Base-by-base conservation (phyloP, 2,113 vertebrate species). In the Campylomormyrus numenius region DNA sequence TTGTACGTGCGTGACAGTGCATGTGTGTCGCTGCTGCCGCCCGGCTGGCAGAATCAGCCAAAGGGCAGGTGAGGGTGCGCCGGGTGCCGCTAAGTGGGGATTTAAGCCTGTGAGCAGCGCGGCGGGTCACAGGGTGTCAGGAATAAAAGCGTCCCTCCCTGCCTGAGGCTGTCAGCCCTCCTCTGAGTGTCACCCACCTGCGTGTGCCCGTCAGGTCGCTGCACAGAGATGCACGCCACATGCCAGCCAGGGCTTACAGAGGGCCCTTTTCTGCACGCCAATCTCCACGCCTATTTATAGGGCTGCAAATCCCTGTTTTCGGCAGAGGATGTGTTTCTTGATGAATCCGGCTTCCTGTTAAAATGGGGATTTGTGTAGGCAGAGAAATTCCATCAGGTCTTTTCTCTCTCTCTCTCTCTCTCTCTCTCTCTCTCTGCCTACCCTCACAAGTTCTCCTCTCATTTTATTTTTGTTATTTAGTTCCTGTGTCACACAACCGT, bases 171-270 rank as follows among this genome's bases (percentile, higher is more conserved):
- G 93, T 94, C 94, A 93, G 93, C 91, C 92, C 93, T 92, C 91
- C 92, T 92, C 92, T 90, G 91, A 91, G 90, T 94, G 94, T 93
- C 93, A 92, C 93, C 92, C 92, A 94, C 93, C 94, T 92, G 93
- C 89, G 90, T 92, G 90, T 86, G 91, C 90, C 90, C 2, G 39
- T 91, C 92, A 90, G 90, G 88, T 89, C 90, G 0, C 91, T 83
- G 85, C 56, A 66, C 87, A 58, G 56, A 66, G 87, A 45, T 31
- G 49, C 52, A 45, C 39, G 27, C 52, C 83, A 24, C 48, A 19
- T 56, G 42, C 84, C 56, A 70, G 17, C 50, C 53, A 50, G 4
- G 35, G 87, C 88, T 90, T 93, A 93, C 85, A 92, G 80, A 90
- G 87, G 89, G 89, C 91, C 83, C 88, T 87, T 42, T 46, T 85